phyloP scores from a whole-genome alignment of 2,797 vertebrate genomes.

The Mormyrops boulengeri region DNA sequence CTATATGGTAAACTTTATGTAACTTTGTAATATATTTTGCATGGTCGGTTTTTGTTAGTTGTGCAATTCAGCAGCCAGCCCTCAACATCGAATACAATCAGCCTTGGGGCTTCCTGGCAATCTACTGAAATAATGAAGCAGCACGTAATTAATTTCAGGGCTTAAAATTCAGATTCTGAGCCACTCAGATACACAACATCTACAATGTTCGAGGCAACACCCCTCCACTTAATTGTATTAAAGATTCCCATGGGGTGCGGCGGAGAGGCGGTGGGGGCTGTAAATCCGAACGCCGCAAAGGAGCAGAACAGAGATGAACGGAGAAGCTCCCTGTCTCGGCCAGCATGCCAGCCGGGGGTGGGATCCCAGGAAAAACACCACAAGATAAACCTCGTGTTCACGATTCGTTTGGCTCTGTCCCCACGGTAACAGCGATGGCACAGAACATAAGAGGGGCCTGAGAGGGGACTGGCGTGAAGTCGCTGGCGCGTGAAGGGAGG shows the following conservation, averaged over 20 bases:
- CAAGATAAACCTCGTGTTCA: neutral
- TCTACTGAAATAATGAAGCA: conserved; percentile 7
- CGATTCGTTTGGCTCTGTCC: neutral
- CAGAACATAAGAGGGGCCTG: neutral
- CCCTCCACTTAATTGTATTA: neutral
- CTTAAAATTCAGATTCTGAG: neutral
- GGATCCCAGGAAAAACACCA: neutral
- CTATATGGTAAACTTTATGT: neutral
- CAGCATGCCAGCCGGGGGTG: neutral
- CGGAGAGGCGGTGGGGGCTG: neutral
- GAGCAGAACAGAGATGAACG: too few species aligned
- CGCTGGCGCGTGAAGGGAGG: neutral
- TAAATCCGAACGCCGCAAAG: neutral
- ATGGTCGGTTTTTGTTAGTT: neutral
- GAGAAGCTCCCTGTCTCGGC: neutral
- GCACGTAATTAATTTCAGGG: neutral
- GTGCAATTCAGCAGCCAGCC: neutral
- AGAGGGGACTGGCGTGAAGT: neutral
- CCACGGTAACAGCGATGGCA: neutral
- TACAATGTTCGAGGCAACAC: neutral
- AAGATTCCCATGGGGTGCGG: neutral
- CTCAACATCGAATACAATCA: neutral
- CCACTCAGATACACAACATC: neutral
- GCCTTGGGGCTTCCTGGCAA: neutral
- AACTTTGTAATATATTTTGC: neutral